Evolutionary conservation across 2,113 vertebrate genomes (phyloP).

Genomic region (Anseranas semipalmata): DNA sequence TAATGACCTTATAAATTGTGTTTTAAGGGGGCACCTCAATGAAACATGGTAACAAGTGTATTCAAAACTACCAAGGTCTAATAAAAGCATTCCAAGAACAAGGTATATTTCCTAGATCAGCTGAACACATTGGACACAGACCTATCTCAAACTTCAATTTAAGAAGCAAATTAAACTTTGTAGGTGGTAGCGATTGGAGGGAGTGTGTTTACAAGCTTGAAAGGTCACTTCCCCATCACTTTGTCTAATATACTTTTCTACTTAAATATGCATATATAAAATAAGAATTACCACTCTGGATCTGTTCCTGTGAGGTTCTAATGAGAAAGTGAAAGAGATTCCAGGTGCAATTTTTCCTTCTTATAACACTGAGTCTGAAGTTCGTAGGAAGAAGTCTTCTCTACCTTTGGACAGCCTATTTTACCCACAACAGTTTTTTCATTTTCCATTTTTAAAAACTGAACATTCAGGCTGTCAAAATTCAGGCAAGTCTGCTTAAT

Average conservation of each 20-base stretch:
- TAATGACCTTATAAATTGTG: neutral
- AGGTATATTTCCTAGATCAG: neutral
- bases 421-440: neutral
- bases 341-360: neutral
- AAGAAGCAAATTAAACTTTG: constrained; percentile 44
- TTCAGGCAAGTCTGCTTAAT: neutral
- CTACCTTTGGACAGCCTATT: constrained; percentile 1
- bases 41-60: neutral
- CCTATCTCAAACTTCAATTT: constrained; percentile 26
- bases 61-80: neutral
- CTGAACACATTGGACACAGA: neutral
- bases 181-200: neutral
- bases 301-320: neutral
- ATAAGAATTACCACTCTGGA: neutral
- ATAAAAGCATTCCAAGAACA: neutral
- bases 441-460: neutral
- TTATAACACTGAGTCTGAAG: neutral
- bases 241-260: neutral
- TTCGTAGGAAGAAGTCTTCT: neutral
- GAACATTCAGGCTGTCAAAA: neutral
- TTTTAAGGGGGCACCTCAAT: neutral
- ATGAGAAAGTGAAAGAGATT: constrained; percentile 18
- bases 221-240: neutral
- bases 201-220: neutral
- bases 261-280: neutral